phyloP scores from a whole-genome alignment of 2,113 vertebrate species.

The Gavia stellata region DNA sequence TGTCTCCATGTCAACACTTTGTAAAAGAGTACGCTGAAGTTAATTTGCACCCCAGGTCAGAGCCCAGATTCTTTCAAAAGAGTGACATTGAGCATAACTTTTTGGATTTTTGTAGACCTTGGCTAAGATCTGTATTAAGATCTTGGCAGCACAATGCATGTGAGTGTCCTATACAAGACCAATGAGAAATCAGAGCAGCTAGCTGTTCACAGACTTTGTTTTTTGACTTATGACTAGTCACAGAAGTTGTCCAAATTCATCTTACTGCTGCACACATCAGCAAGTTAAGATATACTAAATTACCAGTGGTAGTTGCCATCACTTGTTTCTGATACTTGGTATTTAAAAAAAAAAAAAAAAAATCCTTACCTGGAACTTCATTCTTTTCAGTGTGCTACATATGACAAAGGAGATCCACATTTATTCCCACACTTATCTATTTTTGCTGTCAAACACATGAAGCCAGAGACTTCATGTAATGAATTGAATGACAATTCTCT shows the following conservation, averaged over 20 bases:
- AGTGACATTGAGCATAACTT: conserved; percentile 6
- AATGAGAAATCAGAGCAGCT: not conserved
- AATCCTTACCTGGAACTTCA: not conserved
- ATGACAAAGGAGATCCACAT: not conserved
- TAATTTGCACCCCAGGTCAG: conserved; percentile 49
- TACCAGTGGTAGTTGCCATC: not conserved
- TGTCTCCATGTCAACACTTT: conserved; percentile 44
- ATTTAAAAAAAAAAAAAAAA: not conserved
- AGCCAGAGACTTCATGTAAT: not conserved
- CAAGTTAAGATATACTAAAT: not conserved
- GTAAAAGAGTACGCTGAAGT: conserved; percentile 6
- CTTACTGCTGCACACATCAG: not conserved
- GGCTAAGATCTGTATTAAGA: not conserved
- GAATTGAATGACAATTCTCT: not conserved
- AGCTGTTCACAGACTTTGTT: not conserved
- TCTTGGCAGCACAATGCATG: not conserved
- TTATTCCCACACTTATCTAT: not conserved
- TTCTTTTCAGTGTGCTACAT: not conserved
- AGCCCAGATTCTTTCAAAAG: conserved; percentile 51
- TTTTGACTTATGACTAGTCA: not conserved
- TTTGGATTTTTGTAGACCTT: conserved; percentile 26
- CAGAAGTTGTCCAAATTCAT: not conserved
- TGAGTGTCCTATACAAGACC: not conserved
- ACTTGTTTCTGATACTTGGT: not conserved
- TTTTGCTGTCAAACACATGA: not conserved